Conservation (phyloP, 2,113 vertebrate genomes). For the Myotis davidii region DNA sequence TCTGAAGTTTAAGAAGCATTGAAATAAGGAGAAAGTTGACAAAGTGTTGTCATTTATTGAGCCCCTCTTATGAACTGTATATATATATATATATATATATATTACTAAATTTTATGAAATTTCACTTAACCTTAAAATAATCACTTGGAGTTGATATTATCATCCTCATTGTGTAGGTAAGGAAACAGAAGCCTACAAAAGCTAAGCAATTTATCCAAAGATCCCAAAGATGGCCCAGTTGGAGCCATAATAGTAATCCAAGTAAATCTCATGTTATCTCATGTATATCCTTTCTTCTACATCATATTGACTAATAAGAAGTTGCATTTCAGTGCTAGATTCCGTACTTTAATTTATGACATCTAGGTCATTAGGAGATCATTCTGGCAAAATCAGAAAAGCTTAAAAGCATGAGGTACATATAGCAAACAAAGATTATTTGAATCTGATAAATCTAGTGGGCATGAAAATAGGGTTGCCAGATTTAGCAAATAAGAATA, state of each 20-base stretch:
- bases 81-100: too few relatives aligned
- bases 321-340: rapidly evolving
- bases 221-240: neutral
- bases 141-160: neutral
- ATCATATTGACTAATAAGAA: neutral
- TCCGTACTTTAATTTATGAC: neutral
- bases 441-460: neutral
- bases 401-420: neutral
- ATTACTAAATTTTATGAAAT: neutral
- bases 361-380: neutral
- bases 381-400: neutral
- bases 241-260: neutral
- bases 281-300: neutral
- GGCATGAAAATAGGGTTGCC: neutral
- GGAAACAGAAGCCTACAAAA: neutral
- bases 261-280: neutral
- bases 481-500: slow-evolving; percentile 38
- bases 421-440: neutral
- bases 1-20: neutral
- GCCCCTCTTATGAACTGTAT: neutral
- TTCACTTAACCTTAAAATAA: neutral
- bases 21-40: neutral
- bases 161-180: neutral
- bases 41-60: neutral
- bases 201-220: neutral